Conservation (phyloP, 2,113 vertebrate genomes). For the Otis tarda region DNA sequence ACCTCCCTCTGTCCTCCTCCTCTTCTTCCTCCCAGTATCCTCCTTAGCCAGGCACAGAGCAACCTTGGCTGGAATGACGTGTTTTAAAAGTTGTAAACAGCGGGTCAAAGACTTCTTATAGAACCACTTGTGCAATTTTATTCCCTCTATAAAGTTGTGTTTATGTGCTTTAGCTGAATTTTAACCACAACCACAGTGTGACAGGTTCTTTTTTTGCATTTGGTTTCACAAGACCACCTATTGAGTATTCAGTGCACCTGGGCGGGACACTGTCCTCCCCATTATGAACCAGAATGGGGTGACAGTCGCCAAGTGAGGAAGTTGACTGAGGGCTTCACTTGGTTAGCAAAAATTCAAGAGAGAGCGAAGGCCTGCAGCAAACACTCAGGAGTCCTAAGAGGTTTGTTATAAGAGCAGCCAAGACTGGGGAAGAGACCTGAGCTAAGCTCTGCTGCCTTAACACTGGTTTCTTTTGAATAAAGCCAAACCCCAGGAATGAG, state of each 20-base stretch:
- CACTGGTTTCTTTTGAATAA: conserved; percentile 20
- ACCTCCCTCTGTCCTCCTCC: neutral
- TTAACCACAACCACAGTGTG: neutral
- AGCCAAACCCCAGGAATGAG: conserved; percentile 66
- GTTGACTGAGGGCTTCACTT: neutral
- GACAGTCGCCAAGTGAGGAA: fast-evolving
- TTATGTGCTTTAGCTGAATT: conserved; percentile 11
- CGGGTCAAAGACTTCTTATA: neutral
- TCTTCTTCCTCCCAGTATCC: neutral
- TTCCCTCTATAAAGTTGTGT: neutral
- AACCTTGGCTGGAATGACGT: neutral
- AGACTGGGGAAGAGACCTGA: neutral
- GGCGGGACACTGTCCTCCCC: neutral
- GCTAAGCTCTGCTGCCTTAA: neutral
- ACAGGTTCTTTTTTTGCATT: neutral
- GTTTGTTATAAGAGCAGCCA: neutral
- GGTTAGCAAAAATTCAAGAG: neutral
- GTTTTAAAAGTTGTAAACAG: neutral
- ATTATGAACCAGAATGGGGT: neutral
- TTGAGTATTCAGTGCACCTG: fast-evolving
- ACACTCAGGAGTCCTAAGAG: neutral
- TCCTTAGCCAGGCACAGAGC: neutral
- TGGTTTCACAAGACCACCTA: neutral
- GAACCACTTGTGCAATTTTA: neutral
- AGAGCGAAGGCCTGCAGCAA: neutral